Percentiles rank a stretch among this genome's conserved stretches.
Conservation (phyloP, 2,888 invertebrate genomes). For the Hofmannophila pseudospretella region DNA sequence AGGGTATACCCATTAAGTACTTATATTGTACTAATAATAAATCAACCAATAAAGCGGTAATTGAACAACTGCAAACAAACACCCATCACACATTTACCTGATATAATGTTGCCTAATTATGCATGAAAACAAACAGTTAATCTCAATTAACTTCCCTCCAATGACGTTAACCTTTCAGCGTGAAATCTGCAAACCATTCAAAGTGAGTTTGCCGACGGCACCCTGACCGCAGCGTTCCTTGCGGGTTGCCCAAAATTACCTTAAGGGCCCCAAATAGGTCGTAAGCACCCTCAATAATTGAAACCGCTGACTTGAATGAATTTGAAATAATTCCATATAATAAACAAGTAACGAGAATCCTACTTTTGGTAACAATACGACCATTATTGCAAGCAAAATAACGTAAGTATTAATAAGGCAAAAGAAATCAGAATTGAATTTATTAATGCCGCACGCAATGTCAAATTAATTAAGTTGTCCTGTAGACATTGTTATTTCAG, state of each 20-base stretch:
- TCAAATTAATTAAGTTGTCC: no score
- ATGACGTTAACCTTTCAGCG: conserved; percentile 22
- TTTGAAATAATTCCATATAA: neutral
- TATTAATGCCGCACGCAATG: no score
- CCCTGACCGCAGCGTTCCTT: conserved; percentile 19
- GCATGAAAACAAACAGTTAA: conserved; percentile 17
- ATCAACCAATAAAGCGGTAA: no score
- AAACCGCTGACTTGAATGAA: conserved; percentile 13
- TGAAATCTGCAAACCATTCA: conserved; percentile 19
- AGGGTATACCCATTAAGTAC: no score
- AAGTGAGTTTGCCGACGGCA: conserved; percentile 11
- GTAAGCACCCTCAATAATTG: conserved; percentile 14
- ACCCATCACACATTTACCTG: no score
- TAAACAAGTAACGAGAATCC: neutral
- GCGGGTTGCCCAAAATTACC: conserved; percentile 14
- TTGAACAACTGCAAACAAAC: no score
- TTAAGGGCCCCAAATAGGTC: conserved; percentile 16
- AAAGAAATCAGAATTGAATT: no score
- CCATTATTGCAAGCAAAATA: no score
- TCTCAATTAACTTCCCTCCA: conserved; percentile 22
- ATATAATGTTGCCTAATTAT: neutral
- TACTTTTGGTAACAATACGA: no score
- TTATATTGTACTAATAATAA: no score
- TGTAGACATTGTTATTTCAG: no score
- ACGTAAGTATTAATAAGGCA: no score